Evolutionary conservation across 35 echinoderm and acorn worm genomes (phyloP), one percentile per base, ranked within the genome.

Genomic region (Strongylocentrotus purpuratus): DNA sequence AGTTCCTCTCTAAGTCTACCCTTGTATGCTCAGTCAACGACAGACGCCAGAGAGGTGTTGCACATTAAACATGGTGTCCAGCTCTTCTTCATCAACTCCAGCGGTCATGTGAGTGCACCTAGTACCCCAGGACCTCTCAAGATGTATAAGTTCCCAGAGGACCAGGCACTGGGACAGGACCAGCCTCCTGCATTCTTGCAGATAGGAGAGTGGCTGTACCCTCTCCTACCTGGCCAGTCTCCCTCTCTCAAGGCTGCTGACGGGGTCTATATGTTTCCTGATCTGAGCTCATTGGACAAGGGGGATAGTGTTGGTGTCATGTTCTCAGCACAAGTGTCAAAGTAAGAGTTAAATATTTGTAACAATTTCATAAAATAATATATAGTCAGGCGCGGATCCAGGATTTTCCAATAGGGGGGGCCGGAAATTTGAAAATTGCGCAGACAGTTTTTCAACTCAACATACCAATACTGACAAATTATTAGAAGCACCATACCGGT

Each of bases 131-230:
- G 96, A 28, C 94, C 95, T 47, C 90, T 99, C 31, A 94, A 95
- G 46, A 94, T 99, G 45, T 99, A 96, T 52, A 95, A 96, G 58
- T 99, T 99, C 60, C 87, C 95, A 18, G 95, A 99, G 32, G 95
- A 95, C 35, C 95, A 87, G 61, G 88, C 58, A 28, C 50, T 90
- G 4, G 90, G 88, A 31, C 71, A 92, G 31, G 86, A 95, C n/a
- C 95, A 99, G 94, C 98, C 98, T 7, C 98, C 98, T 78, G 98
- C 98, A 4, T 99, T 99, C 85, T 61, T 99, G 70, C 98, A 99
- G 88, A 97, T 99, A 18, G 95, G 94, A 28, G 98, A 99, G 60
- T 99, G 98, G 98, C 60, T 99, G 94, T 99, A 99, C 58, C 98
- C 98, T 33, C 85, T 99, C 86, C 41, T 99, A 5, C 97, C 97